Evolutionary conservation across 2,888 invertebrate species (phyloP), one percentile per base, ranked within the genome.

Genomic region (Microdon myrmicae): DNA sequence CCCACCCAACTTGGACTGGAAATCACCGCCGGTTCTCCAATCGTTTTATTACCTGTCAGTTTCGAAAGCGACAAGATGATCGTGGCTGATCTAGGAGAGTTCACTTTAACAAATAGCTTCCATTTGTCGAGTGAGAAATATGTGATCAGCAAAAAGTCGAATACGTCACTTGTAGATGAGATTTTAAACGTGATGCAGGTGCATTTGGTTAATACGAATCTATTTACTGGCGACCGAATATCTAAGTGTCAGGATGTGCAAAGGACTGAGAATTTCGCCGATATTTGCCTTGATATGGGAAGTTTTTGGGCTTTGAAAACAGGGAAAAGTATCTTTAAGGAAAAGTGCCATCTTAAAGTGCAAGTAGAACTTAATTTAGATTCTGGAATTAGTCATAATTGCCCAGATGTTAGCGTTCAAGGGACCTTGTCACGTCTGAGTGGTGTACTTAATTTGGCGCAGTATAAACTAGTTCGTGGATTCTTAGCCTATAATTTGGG

Each of bases 401-500:
- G 84, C 56, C 89, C 96, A 0, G 93, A 95, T 79, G 86, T 93
- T 79, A 89, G 90, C 72, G 84, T 95, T 9, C 88, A 89, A 60
- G 96, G 95, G 12, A 88, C 88, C 19, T 82, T 97, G 56, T 90
- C 94, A 2, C 92, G 93, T 22, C 84, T 96, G 71, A 89, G 92
- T 78, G 88, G 89, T 60, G 86, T 89, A 31, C 79, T 97, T 51
- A 91, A 94, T 81, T 83, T 90, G 37, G 84, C 87, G 37, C 94
- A 96, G 78, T 96, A 95, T 81, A 89, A 90, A 77, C 81, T 96
- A 28, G 85, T 97, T 43, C 86, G 92, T 58, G 96, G 95, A 10
- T 85, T 97, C 55, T 82, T 97, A 4, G 85, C 88, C 2, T 90
- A 92, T 80, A 97, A 97, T 82, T 86, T 97, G 66, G 95, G 93